These are phyloP conservation scores for Mactromeris polynyma DNA, from an alignment of 2,888 invertebrate species.

Conservation along the genomic window DNA sequence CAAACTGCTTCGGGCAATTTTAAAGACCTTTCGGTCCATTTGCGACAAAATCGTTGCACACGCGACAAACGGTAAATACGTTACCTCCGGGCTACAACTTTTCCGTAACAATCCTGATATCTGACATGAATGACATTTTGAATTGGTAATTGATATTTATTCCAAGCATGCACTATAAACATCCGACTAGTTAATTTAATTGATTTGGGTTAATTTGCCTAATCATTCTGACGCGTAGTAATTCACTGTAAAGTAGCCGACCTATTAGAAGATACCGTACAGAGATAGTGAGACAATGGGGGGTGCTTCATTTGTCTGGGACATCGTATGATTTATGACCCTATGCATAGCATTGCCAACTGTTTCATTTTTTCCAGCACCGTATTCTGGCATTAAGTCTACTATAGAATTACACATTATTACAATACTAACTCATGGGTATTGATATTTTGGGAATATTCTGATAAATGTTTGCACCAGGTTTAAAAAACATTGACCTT, in stretches of 20 bases:
- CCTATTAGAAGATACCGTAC: slow-evolving; percentile 14
- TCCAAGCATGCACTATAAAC: slow-evolving; percentile 42
- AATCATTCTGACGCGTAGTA: slow-evolving; percentile 49
- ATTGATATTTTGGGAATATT: too few species aligned
- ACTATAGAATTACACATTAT: not conserved
- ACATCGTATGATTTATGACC: not conserved
- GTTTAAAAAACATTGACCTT: too few species aligned
- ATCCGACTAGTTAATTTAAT: slow-evolving; percentile 52
- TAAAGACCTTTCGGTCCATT: not conserved
- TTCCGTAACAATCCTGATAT: slow-evolving; percentile 35
- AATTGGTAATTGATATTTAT: slow-evolving; percentile 63
- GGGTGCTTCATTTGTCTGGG: slow-evolving; percentile 11
- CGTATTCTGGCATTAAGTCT: not conserved
- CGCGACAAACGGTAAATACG: slow-evolving; percentile 39
- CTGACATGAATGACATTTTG: slow-evolving; percentile 54
- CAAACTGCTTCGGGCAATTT: not conserved
- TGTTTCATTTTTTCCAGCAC: slow-evolving; percentile 4
- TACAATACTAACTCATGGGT: too few species aligned
- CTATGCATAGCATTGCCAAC: not conserved
- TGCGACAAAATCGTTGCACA: slow-evolving; percentile 25
- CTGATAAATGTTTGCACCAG: too few species aligned
- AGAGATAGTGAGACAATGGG: slow-evolving; percentile 2
- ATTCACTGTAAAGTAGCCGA: slow-evolving; percentile 43
- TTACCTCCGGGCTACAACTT: slow-evolving; percentile 32
- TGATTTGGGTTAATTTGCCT: slow-evolving; percentile 51